phyloP scores from a whole-genome alignment of 2,113 vertebrate genomes.

The Pristiophorus japonicus region DNA sequence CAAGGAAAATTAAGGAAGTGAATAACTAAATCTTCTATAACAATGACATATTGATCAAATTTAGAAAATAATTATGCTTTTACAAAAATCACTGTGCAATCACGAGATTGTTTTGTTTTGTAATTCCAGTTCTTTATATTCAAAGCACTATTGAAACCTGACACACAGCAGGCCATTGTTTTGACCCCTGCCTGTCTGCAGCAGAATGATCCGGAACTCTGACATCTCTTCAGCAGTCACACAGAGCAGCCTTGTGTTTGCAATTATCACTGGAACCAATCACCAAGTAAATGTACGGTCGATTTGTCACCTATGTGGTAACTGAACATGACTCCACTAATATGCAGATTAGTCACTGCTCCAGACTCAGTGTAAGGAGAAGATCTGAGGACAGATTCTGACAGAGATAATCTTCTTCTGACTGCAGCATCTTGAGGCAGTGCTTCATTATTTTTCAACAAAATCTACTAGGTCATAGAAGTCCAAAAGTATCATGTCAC shows the following conservation, averaged over 20 bases:
- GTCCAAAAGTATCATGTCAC: neutral
- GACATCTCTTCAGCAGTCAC: neutral
- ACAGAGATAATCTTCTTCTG: neutral
- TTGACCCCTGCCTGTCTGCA: neutral
- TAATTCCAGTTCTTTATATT: neutral
- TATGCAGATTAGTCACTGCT: slow-evolving; percentile 11
- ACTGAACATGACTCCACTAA: neutral
- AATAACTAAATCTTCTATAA: neutral
- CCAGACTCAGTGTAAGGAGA: neutral
- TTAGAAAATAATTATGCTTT: neutral
- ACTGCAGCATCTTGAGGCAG: neutral
- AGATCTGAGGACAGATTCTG: neutral
- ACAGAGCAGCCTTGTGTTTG: neutral
- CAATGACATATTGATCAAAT: neutral
- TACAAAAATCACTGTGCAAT: neutral
- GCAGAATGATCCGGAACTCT: neutral
- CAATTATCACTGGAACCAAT: slow-evolving; percentile 12
- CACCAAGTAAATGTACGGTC: neutral
- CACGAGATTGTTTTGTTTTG: neutral
- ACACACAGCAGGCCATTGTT: neutral
- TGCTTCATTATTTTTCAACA: neutral
- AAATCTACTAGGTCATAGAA: neutral
- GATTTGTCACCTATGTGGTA: slow-evolving; percentile 1
- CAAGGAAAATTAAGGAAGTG: neutral
- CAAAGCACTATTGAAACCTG: neutral